Percentiles rank a stretch among this genome's conserved stretches.
phyloP scores from a whole-genome alignment of 2,113 vertebrate genomes.

The Nanorana parkeri region DNA sequence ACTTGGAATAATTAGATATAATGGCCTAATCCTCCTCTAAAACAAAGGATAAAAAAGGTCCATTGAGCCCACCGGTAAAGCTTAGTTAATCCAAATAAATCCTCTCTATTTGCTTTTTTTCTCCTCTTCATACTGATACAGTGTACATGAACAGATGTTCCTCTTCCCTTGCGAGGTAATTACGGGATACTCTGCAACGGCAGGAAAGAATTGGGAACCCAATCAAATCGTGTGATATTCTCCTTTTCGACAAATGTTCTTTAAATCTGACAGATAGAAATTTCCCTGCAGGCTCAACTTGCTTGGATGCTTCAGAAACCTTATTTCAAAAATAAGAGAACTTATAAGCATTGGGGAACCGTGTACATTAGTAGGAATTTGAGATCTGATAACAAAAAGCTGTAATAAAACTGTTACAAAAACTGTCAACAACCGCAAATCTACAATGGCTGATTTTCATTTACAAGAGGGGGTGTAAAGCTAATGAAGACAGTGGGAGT shows the following conservation, averaged over 20 bases:
- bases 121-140: constrained; percentile 54
- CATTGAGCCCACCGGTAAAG: constrained; percentile 59
- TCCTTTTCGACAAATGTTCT: constrained; percentile 36
- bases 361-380: neutral
- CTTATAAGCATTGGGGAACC: neutral
- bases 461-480: too few species aligned
- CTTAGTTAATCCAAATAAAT: constrained; percentile 59
- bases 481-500: too few species aligned
- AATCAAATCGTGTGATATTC: constrained; percentile 50
- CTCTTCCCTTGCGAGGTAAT: constrained; percentile 56
- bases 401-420: too few species aligned
- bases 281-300: constrained; percentile 37
- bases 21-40: constrained; percentile 56
- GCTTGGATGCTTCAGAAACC: constrained; percentile 29
- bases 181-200: constrained; percentile 50
- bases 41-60: constrained; percentile 61
- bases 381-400: too few species aligned
- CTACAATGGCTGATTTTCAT: too few species aligned
- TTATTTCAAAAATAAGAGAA: neutral
- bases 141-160: constrained; percentile 32
- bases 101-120: constrained; percentile 61
- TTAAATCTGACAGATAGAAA: constrained; percentile 46
- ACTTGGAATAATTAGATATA: constrained; percentile 57
- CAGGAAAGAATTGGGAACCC: constrained; percentile 57
- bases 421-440: too few species aligned